Conservation (phyloP, 2,113 vertebrate species). For the Origma solitaria region DNA sequence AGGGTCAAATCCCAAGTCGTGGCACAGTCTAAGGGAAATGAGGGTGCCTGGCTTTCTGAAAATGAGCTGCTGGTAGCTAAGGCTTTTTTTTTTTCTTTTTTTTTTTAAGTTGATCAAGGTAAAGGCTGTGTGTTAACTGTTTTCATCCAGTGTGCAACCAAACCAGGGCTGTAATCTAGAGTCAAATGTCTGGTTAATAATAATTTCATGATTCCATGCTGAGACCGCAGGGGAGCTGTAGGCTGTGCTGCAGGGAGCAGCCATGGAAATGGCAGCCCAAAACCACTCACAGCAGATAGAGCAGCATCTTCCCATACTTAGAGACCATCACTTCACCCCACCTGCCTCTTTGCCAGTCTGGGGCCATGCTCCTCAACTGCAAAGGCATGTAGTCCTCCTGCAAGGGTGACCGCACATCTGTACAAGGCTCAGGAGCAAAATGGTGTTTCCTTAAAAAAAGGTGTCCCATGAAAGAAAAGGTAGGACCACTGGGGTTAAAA, state of each 20-base stretch:
- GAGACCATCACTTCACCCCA: neutral
- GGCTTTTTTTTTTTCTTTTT: neutral
- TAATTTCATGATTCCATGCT: neutral
- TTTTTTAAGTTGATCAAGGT: neutral
- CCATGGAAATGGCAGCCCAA: neutral
- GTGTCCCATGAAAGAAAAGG: neutral
- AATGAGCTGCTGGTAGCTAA: neutral
- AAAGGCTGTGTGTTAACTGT: neutral
- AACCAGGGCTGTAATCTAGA: neutral
- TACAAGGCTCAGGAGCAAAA: neutral
- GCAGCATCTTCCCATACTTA: neutral
- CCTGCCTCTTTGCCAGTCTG: neutral
- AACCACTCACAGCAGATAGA: rapidly evolving
- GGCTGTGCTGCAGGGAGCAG: neutral
- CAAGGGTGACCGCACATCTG: neutral
- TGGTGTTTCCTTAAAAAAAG: neutral
- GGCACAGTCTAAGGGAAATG: neutral
- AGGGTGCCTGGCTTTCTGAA: neutral
- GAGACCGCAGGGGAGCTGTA: neutral
- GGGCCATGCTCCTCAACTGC: neutral
- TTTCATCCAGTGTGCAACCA: neutral
- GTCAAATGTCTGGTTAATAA: neutral
- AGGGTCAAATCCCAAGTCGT: slow-evolving; percentile 18
- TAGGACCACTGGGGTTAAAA: neutral
- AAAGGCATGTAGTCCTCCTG: neutral